Evolutionary conservation across 2,797 vertebrate genomes (phyloP), one percentile per base, ranked within the genome.

Genomic region (Syndactyla subalaris): DNA sequence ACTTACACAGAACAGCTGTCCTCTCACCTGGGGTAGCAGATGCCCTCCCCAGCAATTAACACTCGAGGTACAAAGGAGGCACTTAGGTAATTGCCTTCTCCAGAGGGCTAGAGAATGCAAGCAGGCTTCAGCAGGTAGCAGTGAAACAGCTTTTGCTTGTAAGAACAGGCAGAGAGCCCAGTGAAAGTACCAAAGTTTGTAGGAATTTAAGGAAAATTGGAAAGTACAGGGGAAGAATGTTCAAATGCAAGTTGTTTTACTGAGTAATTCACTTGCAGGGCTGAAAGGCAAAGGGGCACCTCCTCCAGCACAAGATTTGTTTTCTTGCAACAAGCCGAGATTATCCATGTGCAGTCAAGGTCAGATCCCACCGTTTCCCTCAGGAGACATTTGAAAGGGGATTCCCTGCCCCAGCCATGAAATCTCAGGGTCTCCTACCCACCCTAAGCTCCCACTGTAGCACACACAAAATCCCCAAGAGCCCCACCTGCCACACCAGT

Each of bases 401-500:
- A 41, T 57, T 48, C 34, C 45, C 38, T 45, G 46, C 46, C 48
- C 15, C 24, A 32, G 18, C 30, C 85, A 32, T 0, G 4, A 78
- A n/a, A 14, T 12, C 55, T 49, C 41, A 19, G 46, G 6, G 66
- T 39, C 45, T 86, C 63, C 83, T 34, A 7, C 58, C n/a, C 21
- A 7, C 43, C 10, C 38, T 2, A 23, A 30, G 62, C 36, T 57
- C 39, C 52, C 41, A 68, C 17, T 59, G 4, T 0, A 20, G 80
- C 68, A 72, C 0, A 72, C 0, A 0, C 0, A 27, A 32, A 14
- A 43, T 51, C 58, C 75, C 51, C 22, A 32, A 16, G 41, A 88
- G 29, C 29, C 29, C 29, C 51, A 52, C 51, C 10, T 52, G 46
- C 63, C 43, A 7, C 54, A 26, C 8, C 57, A 67, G 55, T 9